Evolutionary conservation across 2,797 vertebrate genomes (phyloP).

Genomic region (Sitta carolinensis): DNA sequence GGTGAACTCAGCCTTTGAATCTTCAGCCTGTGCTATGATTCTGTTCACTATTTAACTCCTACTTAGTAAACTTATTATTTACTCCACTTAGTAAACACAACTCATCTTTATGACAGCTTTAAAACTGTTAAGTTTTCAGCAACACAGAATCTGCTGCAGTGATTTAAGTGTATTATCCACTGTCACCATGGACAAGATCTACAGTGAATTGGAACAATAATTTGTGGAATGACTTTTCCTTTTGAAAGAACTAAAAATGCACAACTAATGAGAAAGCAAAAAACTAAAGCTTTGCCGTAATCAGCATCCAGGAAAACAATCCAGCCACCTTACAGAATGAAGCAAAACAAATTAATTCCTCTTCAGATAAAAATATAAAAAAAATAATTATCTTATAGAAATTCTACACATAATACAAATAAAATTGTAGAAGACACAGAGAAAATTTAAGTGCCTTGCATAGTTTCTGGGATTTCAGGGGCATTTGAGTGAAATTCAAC

Average conservation of each 20-base stretch:
- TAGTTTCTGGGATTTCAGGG: background rate
- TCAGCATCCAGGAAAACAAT: background rate
- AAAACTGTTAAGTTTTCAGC: background rate
- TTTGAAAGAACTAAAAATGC: background rate
- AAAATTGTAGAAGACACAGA: background rate
- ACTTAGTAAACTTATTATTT: background rate
- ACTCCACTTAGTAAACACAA: background rate
- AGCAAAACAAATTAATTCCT: background rate
- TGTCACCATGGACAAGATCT: background rate
- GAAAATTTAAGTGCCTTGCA: background rate
- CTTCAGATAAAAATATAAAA: background rate
- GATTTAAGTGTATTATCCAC: background rate
- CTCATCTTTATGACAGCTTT: background rate
- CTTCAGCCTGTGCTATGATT: background rate
- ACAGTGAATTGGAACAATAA: background rate
- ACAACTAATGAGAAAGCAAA: background rate
- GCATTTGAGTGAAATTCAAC: background rate
- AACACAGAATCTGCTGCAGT: background rate
- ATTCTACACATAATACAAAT: background rate
- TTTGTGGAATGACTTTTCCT: background rate
- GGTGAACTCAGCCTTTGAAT: background rate
- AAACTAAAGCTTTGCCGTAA: background rate
- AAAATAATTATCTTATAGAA: background rate
- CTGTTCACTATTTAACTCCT: background rate
- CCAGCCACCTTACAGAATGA: background rate